These are phyloP conservation scores for Coreoperca whiteheadi DNA, from an alignment of 2,113 vertebrate genomes.

Conservation along the genomic window DNA sequence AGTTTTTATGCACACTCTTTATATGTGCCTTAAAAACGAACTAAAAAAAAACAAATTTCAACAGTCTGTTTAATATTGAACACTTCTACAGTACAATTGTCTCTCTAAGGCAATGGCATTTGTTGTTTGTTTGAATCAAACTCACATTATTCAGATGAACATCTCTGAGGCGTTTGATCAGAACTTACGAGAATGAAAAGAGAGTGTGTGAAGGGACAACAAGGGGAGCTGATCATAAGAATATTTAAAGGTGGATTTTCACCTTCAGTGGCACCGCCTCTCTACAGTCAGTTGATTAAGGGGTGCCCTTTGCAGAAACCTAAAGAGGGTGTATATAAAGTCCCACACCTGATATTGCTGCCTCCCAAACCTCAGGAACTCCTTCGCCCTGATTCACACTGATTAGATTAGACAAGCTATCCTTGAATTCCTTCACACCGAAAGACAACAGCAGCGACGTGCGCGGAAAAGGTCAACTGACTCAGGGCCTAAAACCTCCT, in stretches of 20 bases:
- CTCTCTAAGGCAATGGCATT: neutral
- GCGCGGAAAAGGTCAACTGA: conserved; percentile 72
- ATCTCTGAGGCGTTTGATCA: conserved; percentile 6
- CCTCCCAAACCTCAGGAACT: conserved; percentile 42
- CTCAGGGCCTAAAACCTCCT: conserved; percentile 49
- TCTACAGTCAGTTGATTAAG: conserved; percentile 60
- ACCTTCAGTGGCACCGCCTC: neutral
- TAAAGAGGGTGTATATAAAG: conserved; percentile 48
- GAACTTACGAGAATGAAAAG: neutral
- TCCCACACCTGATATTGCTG: conserved; percentile 63
- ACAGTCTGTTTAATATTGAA: neutral
- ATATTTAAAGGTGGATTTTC: conserved; percentile 43
- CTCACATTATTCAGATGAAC: neutral
- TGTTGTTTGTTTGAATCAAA: conserved; percentile 9
- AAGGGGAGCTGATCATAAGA: neutral
- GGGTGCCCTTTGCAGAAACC: conserved; percentile 65
- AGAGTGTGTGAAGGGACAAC: neutral
- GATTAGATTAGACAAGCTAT: conserved; percentile 68
- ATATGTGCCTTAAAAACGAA: too few species aligned
- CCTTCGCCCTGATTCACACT: conserved; percentile 43
- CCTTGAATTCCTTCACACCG: conserved; percentile 63
- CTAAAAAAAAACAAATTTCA: too few species aligned
- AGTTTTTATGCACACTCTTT: too few species aligned
- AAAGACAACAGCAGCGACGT: conserved; percentile 60
- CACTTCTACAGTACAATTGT: neutral